Conservation (phyloP, 2,113 vertebrate genomes). For the Meleagris gallopavo region DNA sequence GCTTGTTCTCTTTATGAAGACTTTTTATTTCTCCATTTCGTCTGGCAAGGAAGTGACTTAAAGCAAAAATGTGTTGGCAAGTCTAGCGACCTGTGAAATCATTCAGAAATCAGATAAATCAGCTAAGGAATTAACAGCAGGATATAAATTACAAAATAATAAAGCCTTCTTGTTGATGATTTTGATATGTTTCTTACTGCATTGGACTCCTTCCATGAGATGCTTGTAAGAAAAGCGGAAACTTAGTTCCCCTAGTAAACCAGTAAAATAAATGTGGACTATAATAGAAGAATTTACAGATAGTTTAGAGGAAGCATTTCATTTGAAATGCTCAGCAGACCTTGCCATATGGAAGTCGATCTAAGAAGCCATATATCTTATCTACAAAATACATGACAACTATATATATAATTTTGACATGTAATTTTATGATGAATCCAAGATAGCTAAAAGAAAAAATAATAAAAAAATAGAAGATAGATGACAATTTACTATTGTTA, state of each 20-base stretch:
- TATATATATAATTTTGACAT: neutral
- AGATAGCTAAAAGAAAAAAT: neutral
- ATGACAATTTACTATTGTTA: neutral
- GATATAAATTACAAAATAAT: neutral
- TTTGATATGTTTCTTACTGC: neutral
- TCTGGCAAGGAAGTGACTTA: neutral
- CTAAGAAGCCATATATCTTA: neutral
- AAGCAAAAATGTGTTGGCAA: neutral
- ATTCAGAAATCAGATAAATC: conserved; percentile 16
- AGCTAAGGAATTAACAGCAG: neutral
- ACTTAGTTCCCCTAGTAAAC: neutral
- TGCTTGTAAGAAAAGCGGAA: neutral
- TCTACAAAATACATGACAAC: neutral
- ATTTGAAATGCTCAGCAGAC: neutral
- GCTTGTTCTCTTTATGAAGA: neutral
- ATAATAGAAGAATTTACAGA: neutral
- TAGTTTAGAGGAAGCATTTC: neutral
- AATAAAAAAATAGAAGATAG: neutral
- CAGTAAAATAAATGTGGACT: neutral
- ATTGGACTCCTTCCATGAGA: neutral
- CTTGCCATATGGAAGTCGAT: neutral
- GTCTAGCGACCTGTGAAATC: neutral
- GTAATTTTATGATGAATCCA: neutral
- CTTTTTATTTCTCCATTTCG: neutral
- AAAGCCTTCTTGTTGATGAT: neutral